Evolutionary conservation across 2,888 invertebrate species (phyloP), one percentile per base, ranked within the genome.

Genomic region (Isoperla grammatica): DNA sequence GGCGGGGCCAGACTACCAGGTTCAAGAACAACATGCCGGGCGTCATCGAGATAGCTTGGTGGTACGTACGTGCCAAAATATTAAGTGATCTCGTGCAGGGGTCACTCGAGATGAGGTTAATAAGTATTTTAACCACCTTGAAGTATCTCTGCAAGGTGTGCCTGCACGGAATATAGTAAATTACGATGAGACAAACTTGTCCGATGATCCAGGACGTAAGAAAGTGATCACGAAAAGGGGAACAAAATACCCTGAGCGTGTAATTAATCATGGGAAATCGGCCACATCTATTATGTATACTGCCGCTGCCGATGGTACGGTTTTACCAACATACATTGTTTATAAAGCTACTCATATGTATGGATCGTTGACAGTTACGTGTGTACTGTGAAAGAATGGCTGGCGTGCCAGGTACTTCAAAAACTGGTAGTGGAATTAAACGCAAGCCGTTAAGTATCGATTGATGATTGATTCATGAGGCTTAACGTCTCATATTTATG

Each of bases 181-280:
- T 42, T 72, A 70, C 63, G 71, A 71, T 57, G 69, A 71, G 57
- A 70, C 69, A 6, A 70, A 69, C 43, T 57, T 72, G 2, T 57
- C 63, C 6, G 70, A 70, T 60, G 69, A 72, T 57, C 68, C 70
- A n/a, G 70, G 68, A n/a, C 54, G 43, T 23, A 46, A 56, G 12
- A 57, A 57, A 48, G 60, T 65, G 29, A 63, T 65, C 9, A 23
- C 59, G 13, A 61, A 55, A 57, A 56, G 64, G 22, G 63, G 63
- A 22, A 45, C 29, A 23, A 65, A 67, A 53, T 63, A 67, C 55
- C 65, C 64, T 9, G 64, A 64, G 57, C 45, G 65, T 15, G 59
- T 65, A 4, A 64, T 65, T 56, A 65, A 67, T 50, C 45, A 19
- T 6, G 56, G 55, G 4, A 65, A 65, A 55, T 39, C 63, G 19